A percentile compares a stretch with the other conserved stretches of the same genome.
Evolutionary conservation across 2,797 vertebrate genomes (phyloP).

Genomic region (Sardinella longiceps): DNA sequence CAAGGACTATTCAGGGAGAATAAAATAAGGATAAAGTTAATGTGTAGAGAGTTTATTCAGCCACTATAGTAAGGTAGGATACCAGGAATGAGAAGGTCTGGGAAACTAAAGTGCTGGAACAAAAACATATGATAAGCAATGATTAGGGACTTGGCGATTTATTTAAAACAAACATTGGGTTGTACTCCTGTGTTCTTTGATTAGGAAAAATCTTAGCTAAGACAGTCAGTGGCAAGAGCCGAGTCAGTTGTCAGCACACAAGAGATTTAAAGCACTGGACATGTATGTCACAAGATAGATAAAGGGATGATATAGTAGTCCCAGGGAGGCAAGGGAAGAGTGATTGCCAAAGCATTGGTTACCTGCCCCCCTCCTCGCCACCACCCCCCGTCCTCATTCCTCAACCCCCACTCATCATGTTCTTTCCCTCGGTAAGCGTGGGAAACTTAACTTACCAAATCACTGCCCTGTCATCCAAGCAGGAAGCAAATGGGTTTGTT

Average conservation of each 20-base stretch:
- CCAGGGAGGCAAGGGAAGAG: constrained; percentile 57
- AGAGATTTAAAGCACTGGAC: constrained; percentile 66
- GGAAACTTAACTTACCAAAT: constrained; percentile 64
- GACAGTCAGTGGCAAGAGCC: neutral
- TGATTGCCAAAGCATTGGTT: constrained; percentile 58
- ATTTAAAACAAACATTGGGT: neutral
- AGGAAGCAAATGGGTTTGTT: constrained; percentile 59
- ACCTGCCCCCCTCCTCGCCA: constrained; percentile 45
- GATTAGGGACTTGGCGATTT: neutral
- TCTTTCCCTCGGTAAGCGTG: constrained; percentile 57
- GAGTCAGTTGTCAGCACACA: constrained; percentile 64
- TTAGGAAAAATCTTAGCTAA: neutral
- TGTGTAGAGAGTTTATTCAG: too few relatives aligned
- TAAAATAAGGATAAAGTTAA: too few relatives aligned
- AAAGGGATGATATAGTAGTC: constrained; percentile 62
- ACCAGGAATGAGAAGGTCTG: neutral
- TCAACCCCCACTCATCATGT: neutral
- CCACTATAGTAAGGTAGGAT: neutral
- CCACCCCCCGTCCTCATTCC: constrained; percentile 34
- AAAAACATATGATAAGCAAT: neutral
- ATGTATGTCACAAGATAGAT: constrained; percentile 58
- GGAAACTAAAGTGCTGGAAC: neutral
- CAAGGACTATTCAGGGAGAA: neutral
- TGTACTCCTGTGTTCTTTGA: neutral
- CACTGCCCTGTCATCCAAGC: constrained; percentile 58